Base-by-base conservation (phyloP, 2,113 vertebrate genomes). In the Pterocles orientalis region DNA sequence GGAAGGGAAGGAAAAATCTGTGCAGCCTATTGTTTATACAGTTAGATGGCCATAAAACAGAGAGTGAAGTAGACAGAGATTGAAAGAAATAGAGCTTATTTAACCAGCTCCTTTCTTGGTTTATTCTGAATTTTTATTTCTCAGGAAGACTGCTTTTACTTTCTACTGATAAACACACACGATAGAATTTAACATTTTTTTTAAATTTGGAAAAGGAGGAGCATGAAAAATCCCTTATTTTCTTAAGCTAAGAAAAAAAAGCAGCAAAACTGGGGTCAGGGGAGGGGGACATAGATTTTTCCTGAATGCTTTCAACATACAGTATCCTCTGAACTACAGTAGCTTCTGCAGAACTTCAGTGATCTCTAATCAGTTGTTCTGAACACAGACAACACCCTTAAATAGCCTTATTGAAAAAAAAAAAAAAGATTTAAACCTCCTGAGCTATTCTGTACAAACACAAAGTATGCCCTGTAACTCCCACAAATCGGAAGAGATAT, bases 331-430 rank as follows among this genome's bases (percentile, higher is more conserved):
- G 81, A 96, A 86, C 57, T 69, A 91, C 20, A 80, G 77, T 23
- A 88, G 83, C 85, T 66, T 88, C 61, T 60, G 36, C 57, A 78
- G 73, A 95, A 97, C 90, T 97, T 96, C 76, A 66, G 36, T 23
- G 68, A 71, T 87, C 65, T 48, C 43, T 41, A 48, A 53, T 45
- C 39, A 20, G 72, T 87, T 65, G 39, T 15, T 77, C 26, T 50
- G 18, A 62, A 18, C 8, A 51, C 17, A 71, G 71, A 64, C 18
- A 87, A 43, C 61, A 57, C 24, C 60, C 78, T 79, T 47, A 28
- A 12, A 36, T 2, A 87, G 57, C 47, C 57, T 62, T 28, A 23
- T n/a, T 58, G 9, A 69, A 34, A 43, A 41, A 25, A 19, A 47
- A 24, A 29, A 17, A 39, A 18, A 56, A 12, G 23, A 25, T n/a